Percentiles rank a stretch among this genome's conserved stretches.
These are phyloP conservation scores for Sipunculus nudus DNA, from an alignment of 2,888 invertebrate species.

Conservation along the genomic window DNA sequence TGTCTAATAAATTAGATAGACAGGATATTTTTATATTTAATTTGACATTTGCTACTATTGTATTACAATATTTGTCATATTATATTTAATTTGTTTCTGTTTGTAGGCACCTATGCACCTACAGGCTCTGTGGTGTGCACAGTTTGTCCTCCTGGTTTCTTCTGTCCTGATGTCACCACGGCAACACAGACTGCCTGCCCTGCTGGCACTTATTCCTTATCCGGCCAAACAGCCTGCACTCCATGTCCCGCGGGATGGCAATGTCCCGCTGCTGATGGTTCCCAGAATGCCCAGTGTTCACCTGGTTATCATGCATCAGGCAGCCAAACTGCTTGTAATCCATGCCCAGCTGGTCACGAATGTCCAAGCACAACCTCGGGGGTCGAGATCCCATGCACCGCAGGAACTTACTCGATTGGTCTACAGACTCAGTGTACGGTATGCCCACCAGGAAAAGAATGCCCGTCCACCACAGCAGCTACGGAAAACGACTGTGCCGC, in stretches of 20 bases:
- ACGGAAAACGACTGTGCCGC: conserved; percentile 46
- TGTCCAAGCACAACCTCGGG: conserved; percentile 43
- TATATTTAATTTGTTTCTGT: too few species aligned
- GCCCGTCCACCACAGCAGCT: conserved; percentile 46
- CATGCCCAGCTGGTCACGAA: conserved; percentile 42
- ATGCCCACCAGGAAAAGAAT: conserved; percentile 55
- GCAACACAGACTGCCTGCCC: conserved; percentile 50
- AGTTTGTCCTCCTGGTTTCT: conserved; percentile 42
- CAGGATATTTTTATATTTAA: too few species aligned
- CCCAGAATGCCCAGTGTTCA: conserved; percentile 47
- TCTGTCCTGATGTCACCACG: conserved; percentile 39
- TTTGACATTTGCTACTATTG: too few species aligned
- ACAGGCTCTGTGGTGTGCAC: too few species aligned
- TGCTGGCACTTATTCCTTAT: conserved; percentile 51
- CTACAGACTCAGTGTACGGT: conserved; percentile 44
- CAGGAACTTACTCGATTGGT: conserved; percentile 51
- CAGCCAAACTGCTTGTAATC: conserved; percentile 22
- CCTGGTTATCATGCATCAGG: conserved; percentile 43
- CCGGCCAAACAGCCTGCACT: conserved; percentile 49
- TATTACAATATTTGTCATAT: too few species aligned
- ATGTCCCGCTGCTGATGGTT: conserved; percentile 49
- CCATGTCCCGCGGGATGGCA: conserved; percentile 52
- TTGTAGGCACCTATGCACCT: too few species aligned
- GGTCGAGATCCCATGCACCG: conserved; percentile 43
- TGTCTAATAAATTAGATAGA: too few species aligned